Evolutionary conservation across 2,113 vertebrate genomes (phyloP), one percentile per base, ranked within the genome.

Genomic region (Leucoraja erinaceus): DNA sequence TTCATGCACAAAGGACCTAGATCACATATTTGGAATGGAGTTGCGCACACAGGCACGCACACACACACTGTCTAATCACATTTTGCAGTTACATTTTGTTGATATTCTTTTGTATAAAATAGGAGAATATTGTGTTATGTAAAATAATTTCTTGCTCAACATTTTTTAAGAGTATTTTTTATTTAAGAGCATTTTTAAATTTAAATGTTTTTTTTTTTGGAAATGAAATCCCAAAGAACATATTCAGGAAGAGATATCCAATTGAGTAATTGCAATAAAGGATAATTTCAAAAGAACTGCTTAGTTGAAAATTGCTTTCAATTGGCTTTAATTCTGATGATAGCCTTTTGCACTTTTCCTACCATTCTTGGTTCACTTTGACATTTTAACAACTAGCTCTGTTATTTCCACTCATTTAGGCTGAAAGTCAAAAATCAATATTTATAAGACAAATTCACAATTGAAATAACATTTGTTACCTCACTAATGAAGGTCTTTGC

Each of bases 401-500:
- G 3, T 33, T 33, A 33, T 0, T 33, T 14, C 11, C 75, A 77
- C 16, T 77, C 33, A 33, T 12, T 77, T 14, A 2, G n/a, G 75
- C 75, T 56, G 18, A 56, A 84, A 22, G 81, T 59, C 9, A 56
- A 56, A 84, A 9, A 54, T 83, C 38, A 83, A 22, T 83, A 56
- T 83, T 20, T 83, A 83, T 83, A 54, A 8, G 31, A 8, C 18
- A 8, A 68, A 59, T 38, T 79, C 63, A 68, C 6, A 12, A 33
- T 33, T 33, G 61, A 8, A 68, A 38, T 91, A 20, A 72, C 47
- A 91, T 91, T 54, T 74, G 33, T 91, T 91, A 91, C 90, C 90
- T 91, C 90, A 47, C 90, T 91, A 72, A 91, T 91, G 63, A 91
- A 91, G 66, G 90, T 91, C 90, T 91, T 91, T 54, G 90, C 90